Percentiles rank a stretch among this genome's conserved stretches.
These are phyloP conservation scores for Patella caerulea DNA, from an alignment of 2,888 invertebrate genomes.

Conservation along the genomic window DNA sequence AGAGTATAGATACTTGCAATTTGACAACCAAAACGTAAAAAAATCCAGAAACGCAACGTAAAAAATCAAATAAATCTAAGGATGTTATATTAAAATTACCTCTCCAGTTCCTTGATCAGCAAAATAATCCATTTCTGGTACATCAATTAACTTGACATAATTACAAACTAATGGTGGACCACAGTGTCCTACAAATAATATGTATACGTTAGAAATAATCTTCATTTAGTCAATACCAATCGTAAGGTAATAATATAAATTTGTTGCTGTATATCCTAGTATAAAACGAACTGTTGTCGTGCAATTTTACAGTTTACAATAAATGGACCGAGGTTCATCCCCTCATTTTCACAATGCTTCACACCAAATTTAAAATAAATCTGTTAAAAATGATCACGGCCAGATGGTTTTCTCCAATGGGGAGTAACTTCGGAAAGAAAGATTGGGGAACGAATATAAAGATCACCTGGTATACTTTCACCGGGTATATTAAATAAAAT, in stretches of 20 bases:
- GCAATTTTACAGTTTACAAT: too few relatives aligned
- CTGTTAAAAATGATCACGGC: background rate
- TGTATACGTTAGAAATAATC: background rate
- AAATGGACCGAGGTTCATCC: too few relatives aligned
- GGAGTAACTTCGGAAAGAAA: too few relatives aligned
- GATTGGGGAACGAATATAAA: background rate
- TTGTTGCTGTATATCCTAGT: background rate
- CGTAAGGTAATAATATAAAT: background rate
- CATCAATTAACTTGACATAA: constrained; percentile 94
- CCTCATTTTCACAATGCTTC: too few relatives aligned
- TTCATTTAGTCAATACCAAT: background rate
- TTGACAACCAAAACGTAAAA: too few relatives aligned
- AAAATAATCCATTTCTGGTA: constrained; percentile 92
- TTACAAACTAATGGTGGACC: constrained; percentile 96
- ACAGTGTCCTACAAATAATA: constrained; percentile 78
- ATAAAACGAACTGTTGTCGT: background rate
- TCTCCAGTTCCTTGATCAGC: constrained; percentile 63
- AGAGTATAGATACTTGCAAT: too few relatives aligned
- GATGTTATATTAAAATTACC: constrained; percentile 38
- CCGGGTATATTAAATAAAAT: constrained; percentile 62
- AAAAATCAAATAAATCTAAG: background rate
- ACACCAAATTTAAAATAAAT: too few relatives aligned
- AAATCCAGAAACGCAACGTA: too few relatives aligned
- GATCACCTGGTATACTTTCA: constrained; percentile 53
- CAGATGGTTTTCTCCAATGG: too few relatives aligned